These are phyloP conservation scores for Tachycineta bicolor DNA, from an alignment of 2,113 vertebrate species.

Conservation along the genomic window DNA sequence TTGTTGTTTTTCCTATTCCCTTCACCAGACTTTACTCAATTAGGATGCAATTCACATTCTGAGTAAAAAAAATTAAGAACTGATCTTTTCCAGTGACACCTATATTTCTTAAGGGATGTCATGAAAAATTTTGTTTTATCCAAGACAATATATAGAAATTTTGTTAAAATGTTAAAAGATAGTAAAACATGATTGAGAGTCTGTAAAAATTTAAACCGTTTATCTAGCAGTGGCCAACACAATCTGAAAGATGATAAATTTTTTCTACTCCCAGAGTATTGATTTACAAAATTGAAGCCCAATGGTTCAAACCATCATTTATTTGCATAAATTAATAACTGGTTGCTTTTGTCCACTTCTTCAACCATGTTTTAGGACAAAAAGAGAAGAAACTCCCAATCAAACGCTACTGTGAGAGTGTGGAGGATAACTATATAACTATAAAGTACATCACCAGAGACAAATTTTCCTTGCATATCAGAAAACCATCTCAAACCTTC, in stretches of 20 bases:
- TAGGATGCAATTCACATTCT: neutral
- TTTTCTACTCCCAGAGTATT: neutral
- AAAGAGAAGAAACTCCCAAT: neutral
- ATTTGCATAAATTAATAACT: neutral
- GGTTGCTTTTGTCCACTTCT: neutral
- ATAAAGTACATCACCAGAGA: neutral
- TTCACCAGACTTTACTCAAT: neutral
- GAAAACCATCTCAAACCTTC: neutral
- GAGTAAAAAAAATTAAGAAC: fast-evolving
- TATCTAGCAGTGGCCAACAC: neutral
- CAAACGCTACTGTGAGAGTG: neutral
- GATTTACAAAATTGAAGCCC: neutral
- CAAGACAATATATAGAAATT: neutral
- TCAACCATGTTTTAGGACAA: neutral
- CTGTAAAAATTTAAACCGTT: neutral
- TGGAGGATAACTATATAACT: neutral
- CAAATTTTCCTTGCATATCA: neutral
- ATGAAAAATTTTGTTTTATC: neutral
- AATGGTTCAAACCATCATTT: neutral
- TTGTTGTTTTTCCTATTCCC: neutral
- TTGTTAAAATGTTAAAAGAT: neutral
- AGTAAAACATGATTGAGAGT: neutral
- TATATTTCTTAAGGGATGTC: neutral
- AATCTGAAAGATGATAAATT: neutral
- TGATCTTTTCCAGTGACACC: neutral